Evolutionary conservation across 2,797 vertebrate genomes (phyloP), one percentile per base, ranked within the genome.

Genomic region (Sciurus carolinensis): DNA sequence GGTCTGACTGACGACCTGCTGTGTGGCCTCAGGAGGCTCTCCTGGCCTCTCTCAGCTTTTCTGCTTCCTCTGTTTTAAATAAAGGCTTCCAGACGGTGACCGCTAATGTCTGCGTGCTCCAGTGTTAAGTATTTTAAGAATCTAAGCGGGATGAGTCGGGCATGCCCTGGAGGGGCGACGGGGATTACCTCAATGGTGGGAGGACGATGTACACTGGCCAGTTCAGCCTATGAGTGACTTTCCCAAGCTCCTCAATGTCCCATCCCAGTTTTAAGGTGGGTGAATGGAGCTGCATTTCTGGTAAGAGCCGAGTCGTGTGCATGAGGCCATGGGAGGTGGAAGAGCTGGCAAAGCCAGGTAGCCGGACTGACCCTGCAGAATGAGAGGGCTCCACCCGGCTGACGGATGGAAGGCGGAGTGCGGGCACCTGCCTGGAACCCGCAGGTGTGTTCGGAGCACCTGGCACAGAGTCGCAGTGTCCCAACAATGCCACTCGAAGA

Each of bases 391-490:
- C 44, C 11, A 5, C 9, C 47, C 4, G 33, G 54, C 7, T 26
- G 66, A 50, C 7, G 9, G 15, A 44, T 62, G 84, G 52, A 39
- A 69, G 17, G 75, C 66, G 15, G 50, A 52, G 44, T 33, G 30
- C 11, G 1, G 4, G 10, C 1, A 18, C 0, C 5, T 0, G 0
- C 71, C 7, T 1, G 28, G 22, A 26, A 24, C 39, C 42, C 26
- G n/a, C 1, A 0, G 57, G 57, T 0, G 1, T 13, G 17, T 50
- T 33, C 82, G 10, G 3, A 9, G 54, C 18, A 57, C 54, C 52
- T 57, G 54, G 20, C 54, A 20, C 18, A 3, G 20, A 18, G 17
- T 71, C 5, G 30, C 42, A 0, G 1, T 0, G 13, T 17, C 0
- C 67, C 66, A 0, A 15, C 20, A 14, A 11, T 1, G 12, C 30